Percentiles rank a stretch among this genome's conserved stretches.
These are phyloP conservation scores for Iselma pallidipennis DNA, from an alignment of 2,888 invertebrate genomes.

Conservation along the genomic window DNA sequence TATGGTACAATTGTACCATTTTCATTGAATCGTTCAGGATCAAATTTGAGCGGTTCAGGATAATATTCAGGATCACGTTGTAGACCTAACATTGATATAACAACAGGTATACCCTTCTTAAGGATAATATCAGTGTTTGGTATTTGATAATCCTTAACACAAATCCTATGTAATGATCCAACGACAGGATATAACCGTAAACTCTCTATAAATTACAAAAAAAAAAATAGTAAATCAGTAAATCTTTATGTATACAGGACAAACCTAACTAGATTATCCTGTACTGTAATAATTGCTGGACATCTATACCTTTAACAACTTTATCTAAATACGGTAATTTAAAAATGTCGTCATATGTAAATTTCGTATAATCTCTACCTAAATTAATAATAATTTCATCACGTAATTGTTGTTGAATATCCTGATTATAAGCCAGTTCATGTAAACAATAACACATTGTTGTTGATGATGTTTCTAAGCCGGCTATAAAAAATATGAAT, in stretches of 20 bases:
- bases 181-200: conserved; percentile 51
- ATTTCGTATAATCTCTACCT: background rate
- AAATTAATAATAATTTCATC: conserved; percentile 1
- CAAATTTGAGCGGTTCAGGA: conserved; percentile 44
- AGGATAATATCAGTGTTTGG: conserved; percentile 30
- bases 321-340: conserved; percentile 2
- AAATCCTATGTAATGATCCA: conserved; percentile 37
- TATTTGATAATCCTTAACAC: conserved; percentile 36
- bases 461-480: conserved; percentile 2
- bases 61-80: conserved; percentile 31
- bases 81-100: background rate
- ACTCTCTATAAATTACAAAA: conserved; percentile 42
- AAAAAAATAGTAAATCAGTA: background rate
- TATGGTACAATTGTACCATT: background rate
- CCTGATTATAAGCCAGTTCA: background rate
- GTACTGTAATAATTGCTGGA: no score
- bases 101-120: background rate
- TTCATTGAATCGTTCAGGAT: conserved; percentile 2
- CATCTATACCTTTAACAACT: conserved; percentile 5
- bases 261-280: no score
- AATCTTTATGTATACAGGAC: no score
- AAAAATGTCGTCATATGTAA: background rate
- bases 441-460: background rate
- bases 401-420: background rate
- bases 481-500: background rate